These are phyloP conservation scores for Bungarus multicinctus DNA, from an alignment of 2,113 vertebrate species.

Conservation along the genomic window DNA sequence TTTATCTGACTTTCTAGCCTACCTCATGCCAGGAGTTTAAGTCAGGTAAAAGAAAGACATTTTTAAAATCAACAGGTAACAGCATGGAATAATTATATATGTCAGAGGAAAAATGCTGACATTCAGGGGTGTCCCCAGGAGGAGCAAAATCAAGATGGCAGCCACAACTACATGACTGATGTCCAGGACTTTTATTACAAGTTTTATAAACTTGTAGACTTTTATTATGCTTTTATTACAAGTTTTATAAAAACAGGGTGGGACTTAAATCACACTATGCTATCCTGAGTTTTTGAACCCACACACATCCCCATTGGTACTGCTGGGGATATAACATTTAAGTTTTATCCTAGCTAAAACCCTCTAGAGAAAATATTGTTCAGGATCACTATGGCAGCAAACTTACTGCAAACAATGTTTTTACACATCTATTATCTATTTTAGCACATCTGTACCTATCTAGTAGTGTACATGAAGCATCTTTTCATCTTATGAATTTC, in stretches of 20 bases:
- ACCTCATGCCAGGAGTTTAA: neutral
- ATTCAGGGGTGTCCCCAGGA: neutral
- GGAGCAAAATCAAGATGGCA: neutral
- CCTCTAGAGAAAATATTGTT: neutral
- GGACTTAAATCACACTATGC: neutral
- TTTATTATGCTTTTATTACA: neutral
- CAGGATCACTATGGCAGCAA: neutral
- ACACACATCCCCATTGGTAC: neutral
- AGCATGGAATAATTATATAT: neutral
- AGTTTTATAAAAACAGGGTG: neutral
- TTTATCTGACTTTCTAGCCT: neutral
- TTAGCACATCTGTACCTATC: neutral
- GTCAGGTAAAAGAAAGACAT: neutral
- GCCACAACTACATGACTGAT: neutral
- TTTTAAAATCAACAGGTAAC: neutral
- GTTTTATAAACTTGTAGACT: no score
- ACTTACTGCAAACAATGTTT: neutral
- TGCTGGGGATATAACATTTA: neutral
- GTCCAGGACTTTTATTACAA: neutral
- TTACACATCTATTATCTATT: neutral
- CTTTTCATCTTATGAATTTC: neutral
- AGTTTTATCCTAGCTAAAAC: neutral
- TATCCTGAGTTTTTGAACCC: neutral
- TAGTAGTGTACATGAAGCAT: neutral
- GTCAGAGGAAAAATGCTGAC: neutral